Base-by-base conservation (phyloP, 2,888 invertebrate genomes). In the Teinopalpus imperialis region DNA sequence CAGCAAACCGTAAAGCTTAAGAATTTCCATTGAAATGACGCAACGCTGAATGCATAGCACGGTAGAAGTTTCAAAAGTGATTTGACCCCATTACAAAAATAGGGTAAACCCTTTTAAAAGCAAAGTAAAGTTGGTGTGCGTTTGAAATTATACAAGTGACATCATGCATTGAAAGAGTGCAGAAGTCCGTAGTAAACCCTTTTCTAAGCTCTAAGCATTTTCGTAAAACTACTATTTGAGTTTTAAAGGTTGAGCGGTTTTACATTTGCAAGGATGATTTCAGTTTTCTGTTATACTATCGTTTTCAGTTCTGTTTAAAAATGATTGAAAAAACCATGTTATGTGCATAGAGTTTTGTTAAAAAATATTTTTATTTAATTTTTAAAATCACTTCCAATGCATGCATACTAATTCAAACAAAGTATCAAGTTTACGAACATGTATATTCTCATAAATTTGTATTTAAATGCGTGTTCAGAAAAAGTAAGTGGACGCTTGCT, bases 21-120 rank as follows among this genome's bases (percentile, higher is more conserved):
- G 62, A 71, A 73, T 69, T 68, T 63, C 69, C 66, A 72, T 74
- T 73, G 69, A 61, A 69, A 60, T 68, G 66, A 60, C 53, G 72
- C 63, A 69, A 74, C 63, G 59, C 55, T 30, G 53, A 54, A 57
- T 53, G 56, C 52, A 52, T 54, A 49, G 59, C 52, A 49, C 61
- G 65, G 69, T 68, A 67, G 66, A 60, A 57, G 61, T 63, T 61
- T 66, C 60, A 57, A 62, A 55, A 53, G 56, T 56, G 52, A 51
- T 53, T 42, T 52, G 58, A 51, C 53, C 56, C 45, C 56, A 51
- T 55, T 60, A 49, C 26, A 45, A 41, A 51, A 47, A 30, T 31
- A 30, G 30, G 36, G 30, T 26, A 34, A 44, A 44, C 34, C 13
- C 21, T 59, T 57, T 53, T 49, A 52, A 54, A 50, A 46, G 18